phyloP scores from a whole-genome alignment of 2,797 vertebrate species.

The Bufotes viridis region DNA sequence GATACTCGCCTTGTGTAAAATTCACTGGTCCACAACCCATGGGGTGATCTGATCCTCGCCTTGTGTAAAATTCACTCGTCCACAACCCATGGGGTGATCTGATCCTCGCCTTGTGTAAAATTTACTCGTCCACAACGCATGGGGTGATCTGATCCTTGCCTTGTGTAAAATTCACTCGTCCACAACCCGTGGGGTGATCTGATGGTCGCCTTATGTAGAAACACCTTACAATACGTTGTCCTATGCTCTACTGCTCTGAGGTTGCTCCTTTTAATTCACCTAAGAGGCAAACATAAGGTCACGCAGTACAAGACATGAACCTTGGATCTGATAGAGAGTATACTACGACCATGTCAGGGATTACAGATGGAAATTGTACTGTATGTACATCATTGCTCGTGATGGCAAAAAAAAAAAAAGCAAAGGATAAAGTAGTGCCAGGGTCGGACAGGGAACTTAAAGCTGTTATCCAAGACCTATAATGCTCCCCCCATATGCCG shows the following conservation, averaged over 20 bases:
- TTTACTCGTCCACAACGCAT: constrained; percentile 12
- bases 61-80: not conserved
- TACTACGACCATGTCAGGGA: not conserved
- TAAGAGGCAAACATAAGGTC: not conserved
- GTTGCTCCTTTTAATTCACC: not conserved
- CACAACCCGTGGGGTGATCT: too few relatives aligned
- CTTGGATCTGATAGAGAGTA: not conserved
- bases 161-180: not conserved
- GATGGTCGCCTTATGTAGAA: too few relatives aligned
- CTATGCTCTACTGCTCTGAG: constrained; percentile 23
- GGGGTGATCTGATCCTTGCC: constrained; percentile 39
- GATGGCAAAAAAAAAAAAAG: too few relatives aligned
- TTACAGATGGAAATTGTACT: not conserved
- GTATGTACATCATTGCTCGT: too few relatives aligned
- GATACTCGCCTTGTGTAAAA: not conserved
- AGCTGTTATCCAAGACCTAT: too few relatives aligned
- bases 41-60: constrained; percentile 40
- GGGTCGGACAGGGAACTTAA: too few relatives aligned
- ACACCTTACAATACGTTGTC: too few relatives aligned
- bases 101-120: too few relatives aligned
- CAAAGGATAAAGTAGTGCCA: too few relatives aligned
- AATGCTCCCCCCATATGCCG: too few relatives aligned
- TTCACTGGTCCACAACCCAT: constrained; percentile 2
- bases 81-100: too few relatives aligned
- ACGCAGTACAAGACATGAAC: not conserved